Percentiles rank a stretch among this genome's conserved stretches.
Evolutionary conservation across 1,140 invertebrate species (phyloP).

Genomic region (Anastrepha ludens): DNA sequence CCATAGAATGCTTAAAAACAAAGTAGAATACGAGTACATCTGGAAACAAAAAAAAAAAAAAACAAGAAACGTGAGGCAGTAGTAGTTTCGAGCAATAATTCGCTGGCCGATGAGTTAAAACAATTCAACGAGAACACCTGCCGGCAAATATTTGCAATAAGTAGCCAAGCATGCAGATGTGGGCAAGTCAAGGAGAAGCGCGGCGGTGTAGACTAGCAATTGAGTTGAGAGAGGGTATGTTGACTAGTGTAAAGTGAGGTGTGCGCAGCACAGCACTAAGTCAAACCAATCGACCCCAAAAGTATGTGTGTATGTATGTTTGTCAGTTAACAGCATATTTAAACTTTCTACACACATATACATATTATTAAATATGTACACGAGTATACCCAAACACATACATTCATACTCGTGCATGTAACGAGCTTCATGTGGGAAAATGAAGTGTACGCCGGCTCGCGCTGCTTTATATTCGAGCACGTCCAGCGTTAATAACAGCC

Average conservation of each 20-base stretch:
- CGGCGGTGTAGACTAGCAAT: not conserved
- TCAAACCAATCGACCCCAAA: not conserved
- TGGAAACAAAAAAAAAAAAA: not conserved
- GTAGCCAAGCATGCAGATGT: slow-evolving; percentile 21
- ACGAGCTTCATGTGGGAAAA: slow-evolving; percentile 26
- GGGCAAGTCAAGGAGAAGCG: not conserved
- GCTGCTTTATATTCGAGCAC: not conserved
- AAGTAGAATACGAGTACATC: not conserved
- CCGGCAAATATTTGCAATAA: slow-evolving; percentile 46
- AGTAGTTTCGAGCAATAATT: not conserved
- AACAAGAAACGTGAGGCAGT: not conserved
- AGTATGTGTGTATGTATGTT: not conserved
- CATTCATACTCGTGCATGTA: not conserved
- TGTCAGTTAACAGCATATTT: not conserved
- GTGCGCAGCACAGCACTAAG: not conserved
- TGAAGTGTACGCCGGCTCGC: not conserved
- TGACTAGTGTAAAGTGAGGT: not conserved
- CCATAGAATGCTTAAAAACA: slow-evolving; percentile 8
- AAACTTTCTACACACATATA: not conserved
- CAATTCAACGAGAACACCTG: slow-evolving; percentile 39
- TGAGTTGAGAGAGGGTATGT: too few relatives aligned
- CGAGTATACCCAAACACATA: not conserved
- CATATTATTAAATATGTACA: not conserved
- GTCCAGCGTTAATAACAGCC: not conserved
- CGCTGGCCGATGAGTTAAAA: not conserved